Base-by-base conservation (phyloP, 2,113 vertebrate species). In the Suricata suricatta region DNA sequence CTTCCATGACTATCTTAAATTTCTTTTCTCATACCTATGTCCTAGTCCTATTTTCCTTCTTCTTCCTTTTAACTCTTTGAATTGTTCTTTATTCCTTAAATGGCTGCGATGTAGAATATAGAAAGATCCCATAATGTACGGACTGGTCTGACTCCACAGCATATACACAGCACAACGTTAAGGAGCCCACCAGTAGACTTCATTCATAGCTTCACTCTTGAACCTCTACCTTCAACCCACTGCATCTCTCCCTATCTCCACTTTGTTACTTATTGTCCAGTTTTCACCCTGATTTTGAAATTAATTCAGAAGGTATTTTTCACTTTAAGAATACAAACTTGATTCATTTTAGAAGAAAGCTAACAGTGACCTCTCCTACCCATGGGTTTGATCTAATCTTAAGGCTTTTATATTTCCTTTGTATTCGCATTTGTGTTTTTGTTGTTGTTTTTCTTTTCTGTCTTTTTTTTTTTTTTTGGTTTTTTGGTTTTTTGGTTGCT, bases 1-100 rank as follows among this genome's bases (percentile, higher is more conserved):
- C 94, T 96, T 94, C 90, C 90, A 85, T 88, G 76, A 93, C 87
- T 88, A 60, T 88, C 64, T 90, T 82, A 77, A 63, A 92, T 90
- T 95, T 72, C 81, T 95, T 77, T 63, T 74, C 33, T n/a, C 77
- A 31, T 52, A 90, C 52, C 7, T 74, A 57, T 44, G 54, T 86
- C 52, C 21, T 29, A 33, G 27, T 83, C 3, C 33, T 90, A 13
- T 31, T 47, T 91, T 94, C 80, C 41, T 72, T 87, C 60, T 87
- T n/a, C 21, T 87, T 93, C 57, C 31, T 79, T 93, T 93, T 72
- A 90, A 81, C 31, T 63, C 19, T 27, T 38, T 68, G 69, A 35
- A 35, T 82, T 33, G n/a, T 16, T 86, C 44, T 97, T 89, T 97
- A 33, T 83, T 92, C 44, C 82, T 38, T 63, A 77, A 79, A 77